Percentiles rank a stretch among this genome's conserved stretches.
Evolutionary conservation across 2,113 vertebrate species (phyloP).

Genomic region (Corythaeola cristata): DNA sequence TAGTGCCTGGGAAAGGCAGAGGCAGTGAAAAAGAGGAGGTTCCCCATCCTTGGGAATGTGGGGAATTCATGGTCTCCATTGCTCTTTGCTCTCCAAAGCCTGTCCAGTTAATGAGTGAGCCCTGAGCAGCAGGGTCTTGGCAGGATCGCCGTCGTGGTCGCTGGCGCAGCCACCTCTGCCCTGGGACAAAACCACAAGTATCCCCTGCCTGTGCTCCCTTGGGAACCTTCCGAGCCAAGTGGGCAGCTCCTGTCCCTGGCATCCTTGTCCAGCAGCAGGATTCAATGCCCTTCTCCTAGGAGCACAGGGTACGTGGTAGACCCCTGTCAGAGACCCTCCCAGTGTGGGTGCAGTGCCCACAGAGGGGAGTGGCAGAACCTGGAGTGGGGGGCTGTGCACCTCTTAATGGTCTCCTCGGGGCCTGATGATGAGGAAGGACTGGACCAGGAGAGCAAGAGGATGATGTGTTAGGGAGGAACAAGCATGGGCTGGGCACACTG

Average conservation of each 20-base stretch:
- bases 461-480: not conserved
- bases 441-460: not conserved
- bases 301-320: not conserved
- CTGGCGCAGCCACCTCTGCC: not conserved
- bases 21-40: not conserved
- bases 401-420: accelerated
- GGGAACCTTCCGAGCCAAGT: not conserved
- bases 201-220: not conserved
- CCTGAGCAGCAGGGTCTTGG: not conserved
- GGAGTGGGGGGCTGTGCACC: no score
- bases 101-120: slow-evolving; percentile 49
- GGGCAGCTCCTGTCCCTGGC: not conserved
- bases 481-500: not conserved
- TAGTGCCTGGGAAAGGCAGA: not conserved
- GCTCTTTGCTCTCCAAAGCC: slow-evolving; percentile 2
- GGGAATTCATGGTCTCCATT: not conserved
- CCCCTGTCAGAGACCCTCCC: accelerated
- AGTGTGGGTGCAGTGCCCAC: accelerated
- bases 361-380: not conserved
- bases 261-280: not conserved
- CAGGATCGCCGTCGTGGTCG: not conserved
- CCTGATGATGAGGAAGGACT: not conserved
- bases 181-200: not conserved
- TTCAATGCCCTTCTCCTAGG: not conserved
- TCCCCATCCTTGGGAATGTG: not conserved